A percentile compares a stretch with the other conserved stretches of the same genome.
phyloP scores from a whole-genome alignment of 2,797 vertebrate species.

The Vespertilio murinus region DNA sequence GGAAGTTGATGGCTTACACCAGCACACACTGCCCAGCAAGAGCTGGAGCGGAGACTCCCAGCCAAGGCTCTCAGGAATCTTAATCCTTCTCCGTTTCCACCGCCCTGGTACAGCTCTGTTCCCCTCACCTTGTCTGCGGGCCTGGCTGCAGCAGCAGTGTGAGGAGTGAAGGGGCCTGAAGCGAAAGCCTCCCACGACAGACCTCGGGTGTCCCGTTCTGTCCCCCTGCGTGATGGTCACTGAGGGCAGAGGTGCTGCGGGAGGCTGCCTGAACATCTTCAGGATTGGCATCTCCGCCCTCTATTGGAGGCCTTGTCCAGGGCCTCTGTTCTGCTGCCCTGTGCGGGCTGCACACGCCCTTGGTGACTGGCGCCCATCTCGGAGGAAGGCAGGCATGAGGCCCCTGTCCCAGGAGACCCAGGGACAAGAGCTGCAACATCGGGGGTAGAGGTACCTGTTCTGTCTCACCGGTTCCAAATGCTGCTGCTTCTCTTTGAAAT shows the following conservation, averaged over 20 bases:
- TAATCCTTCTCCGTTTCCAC: neutral
- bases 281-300: neutral
- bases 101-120: neutral
- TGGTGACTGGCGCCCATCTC: neutral
- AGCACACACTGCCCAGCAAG: neutral
- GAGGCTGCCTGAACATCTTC: neutral
- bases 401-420: neutral
- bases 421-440: neutral
- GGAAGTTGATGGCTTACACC: neutral
- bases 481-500: neutral
- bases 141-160: neutral
- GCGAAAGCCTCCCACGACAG: neutral
- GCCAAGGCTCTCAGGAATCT: neutral
- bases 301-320: neutral
- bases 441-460: neutral
- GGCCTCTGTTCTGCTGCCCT: neutral
- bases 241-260: neutral
- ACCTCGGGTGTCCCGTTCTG: too few relatives aligned
- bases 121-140: neutral
- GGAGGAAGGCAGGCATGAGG: neutral
- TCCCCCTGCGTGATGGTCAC: neutral
- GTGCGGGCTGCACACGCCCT: neutral
- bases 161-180: neutral
- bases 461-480: neutral
- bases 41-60: neutral